Evolutionary conservation across 2,797 vertebrate species (phyloP).

Genomic region (Melanogrammus aeglefinus): DNA sequence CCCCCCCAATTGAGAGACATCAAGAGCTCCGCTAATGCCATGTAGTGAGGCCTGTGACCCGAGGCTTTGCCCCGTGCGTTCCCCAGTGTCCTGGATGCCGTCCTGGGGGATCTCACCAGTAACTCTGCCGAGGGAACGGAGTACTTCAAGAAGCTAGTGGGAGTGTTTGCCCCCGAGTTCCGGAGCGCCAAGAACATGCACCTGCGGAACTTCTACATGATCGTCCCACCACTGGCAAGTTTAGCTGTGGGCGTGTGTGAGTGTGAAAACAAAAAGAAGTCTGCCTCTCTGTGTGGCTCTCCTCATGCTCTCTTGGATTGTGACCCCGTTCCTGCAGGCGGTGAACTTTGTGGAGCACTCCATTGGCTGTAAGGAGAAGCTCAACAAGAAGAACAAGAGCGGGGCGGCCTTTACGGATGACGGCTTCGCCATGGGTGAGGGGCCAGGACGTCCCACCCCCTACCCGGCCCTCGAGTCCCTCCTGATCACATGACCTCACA

Average conservation of each 20-base stretch:
- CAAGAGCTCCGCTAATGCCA: too few relatives aligned
- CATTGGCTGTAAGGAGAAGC: conserved; percentile 94
- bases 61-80: background rate
- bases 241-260: too few relatives aligned
- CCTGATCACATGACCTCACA: background rate
- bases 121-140: conserved; percentile 97
- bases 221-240: conserved; percentile 88
- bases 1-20: background rate
- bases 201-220: conserved; percentile 96
- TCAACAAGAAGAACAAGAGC: conserved; percentile 98
- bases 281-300: background rate
- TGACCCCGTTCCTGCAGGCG: conserved; percentile 71
- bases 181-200: conserved; percentile 97
- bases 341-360: conserved; percentile 98
- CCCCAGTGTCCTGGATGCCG: conserved; percentile 79
- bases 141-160: conserved; percentile 98
- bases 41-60: background rate
- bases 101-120: conserved; percentile 88
- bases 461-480: background rate
- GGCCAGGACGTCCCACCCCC: background rate
- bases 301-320: background rate
- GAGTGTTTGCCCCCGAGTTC: conserved; percentile 93
- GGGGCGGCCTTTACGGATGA: conserved; percentile 98
- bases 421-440: conserved; percentile 97
- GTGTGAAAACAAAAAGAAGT: too few relatives aligned